Evolutionary conservation across 2,888 invertebrate species (phyloP).

Genomic region (Nemotelus pantherinus): DNA sequence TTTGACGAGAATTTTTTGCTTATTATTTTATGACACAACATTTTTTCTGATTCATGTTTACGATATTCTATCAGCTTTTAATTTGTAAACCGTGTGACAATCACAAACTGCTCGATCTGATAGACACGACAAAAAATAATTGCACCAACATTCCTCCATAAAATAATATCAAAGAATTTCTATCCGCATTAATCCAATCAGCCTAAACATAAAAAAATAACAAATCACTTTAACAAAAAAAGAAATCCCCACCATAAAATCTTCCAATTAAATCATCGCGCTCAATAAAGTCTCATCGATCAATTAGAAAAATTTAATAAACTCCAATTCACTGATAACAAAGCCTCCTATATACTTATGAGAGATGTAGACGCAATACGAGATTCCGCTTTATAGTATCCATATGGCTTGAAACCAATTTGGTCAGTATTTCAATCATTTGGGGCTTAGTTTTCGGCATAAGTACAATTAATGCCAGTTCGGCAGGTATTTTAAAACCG

Average conservation of each 20-base stretch:
- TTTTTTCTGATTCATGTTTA: too few relatives aligned
- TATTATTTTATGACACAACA: too few relatives aligned
- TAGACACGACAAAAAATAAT: too few relatives aligned
- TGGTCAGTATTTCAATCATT: conserved; percentile 13
- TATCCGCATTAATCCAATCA: too few relatives aligned
- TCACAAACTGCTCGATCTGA: too few relatives aligned
- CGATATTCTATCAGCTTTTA: too few relatives aligned
- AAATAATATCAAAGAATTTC: too few relatives aligned
- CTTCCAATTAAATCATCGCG: conserved; percentile 5
- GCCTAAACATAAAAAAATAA: too few relatives aligned
- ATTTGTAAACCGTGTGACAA: too few relatives aligned
- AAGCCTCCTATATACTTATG: background rate
- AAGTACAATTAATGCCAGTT: conserved; percentile 33
- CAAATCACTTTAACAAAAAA: background rate
- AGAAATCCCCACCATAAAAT: conserved; percentile 11
- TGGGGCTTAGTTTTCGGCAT: background rate
- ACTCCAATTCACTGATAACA: conserved; percentile 27
- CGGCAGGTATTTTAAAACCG: conserved; percentile 32
- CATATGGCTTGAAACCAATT: conserved; percentile 32
- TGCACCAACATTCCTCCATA: too few relatives aligned
- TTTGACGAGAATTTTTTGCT: too few relatives aligned
- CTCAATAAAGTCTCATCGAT: conserved; percentile 13
- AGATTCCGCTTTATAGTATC: conserved; percentile 29
- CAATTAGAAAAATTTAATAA: conserved; percentile 36
- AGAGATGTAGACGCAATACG: conserved; percentile 9